Conservation (phyloP, 2,888 invertebrate genomes). For the Xestia rhomboidea region DNA sequence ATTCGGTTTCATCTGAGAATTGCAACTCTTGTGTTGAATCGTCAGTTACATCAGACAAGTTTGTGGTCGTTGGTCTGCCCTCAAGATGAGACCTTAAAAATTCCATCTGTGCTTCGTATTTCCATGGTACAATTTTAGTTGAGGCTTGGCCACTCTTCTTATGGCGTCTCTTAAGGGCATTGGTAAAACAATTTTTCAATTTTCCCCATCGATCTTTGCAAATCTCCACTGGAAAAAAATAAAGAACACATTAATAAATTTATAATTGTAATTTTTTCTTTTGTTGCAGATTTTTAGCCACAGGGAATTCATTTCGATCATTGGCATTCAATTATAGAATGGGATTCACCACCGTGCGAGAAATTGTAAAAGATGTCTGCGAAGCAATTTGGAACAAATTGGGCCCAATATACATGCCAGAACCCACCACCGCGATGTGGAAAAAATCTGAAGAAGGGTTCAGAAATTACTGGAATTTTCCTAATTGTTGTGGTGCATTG, state of each 20-base stretch:
- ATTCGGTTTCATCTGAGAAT: constrained; percentile 43
- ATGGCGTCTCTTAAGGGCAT: constrained; percentile 54
- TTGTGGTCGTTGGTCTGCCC: constrained; percentile 21
- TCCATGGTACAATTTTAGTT: constrained; percentile 32
- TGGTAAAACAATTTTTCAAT: constrained; percentile 56
- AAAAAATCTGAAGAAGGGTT: constrained; percentile 31
- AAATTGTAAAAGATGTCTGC: constrained; percentile 12
- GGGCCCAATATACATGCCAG: constrained; percentile 42
- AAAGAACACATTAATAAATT: constrained; percentile 13
- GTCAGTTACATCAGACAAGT: constrained; percentile 36
- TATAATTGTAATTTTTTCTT: constrained; percentile 5
- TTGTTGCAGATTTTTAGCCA: constrained; percentile 12
- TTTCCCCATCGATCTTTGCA: constrained; percentile 57
- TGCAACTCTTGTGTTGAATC: constrained; percentile 52
- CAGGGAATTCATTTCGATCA: constrained; percentile 9
- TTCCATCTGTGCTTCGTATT: constrained; percentile 45
- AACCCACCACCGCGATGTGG: constrained; percentile 34
- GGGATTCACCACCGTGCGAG: constrained; percentile 37
- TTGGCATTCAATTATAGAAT: constrained; percentile 15
- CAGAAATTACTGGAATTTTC: constrained; percentile 51
- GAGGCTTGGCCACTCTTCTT: constrained; percentile 53
- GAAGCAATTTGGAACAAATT: constrained; percentile 41
- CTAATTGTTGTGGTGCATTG: constrained; percentile 51
- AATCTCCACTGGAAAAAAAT: constrained; percentile 49
- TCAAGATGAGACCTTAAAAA: constrained; percentile 40